Percentiles rank a stretch among this genome's conserved stretches.
Evolutionary conservation across 2,113 vertebrate species (phyloP).

Genomic region (Pangasianodon hypophthalmus): DNA sequence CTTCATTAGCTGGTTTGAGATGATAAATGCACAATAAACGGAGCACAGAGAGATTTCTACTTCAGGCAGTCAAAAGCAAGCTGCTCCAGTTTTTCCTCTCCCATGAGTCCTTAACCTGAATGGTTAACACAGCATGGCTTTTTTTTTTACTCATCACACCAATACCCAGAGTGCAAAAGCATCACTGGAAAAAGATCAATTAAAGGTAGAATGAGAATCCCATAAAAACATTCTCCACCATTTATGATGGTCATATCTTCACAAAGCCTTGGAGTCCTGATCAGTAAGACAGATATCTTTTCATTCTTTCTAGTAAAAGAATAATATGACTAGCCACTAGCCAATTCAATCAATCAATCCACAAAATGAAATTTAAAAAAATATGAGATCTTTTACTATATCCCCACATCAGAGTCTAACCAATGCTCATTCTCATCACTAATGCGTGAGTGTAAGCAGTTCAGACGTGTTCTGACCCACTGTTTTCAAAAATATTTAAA

Average conservation of each 20-base stretch:
- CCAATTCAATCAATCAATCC: neutral
- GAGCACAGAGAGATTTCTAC: neutral
- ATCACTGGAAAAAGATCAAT: neutral
- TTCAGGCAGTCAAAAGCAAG: neutral
- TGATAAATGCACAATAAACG: constrained; percentile 41
- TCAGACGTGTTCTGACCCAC: neutral
- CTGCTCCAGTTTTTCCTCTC: neutral
- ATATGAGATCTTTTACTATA: neutral
- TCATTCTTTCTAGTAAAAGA: neutral
- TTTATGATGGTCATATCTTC: neutral
- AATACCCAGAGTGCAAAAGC: neutral
- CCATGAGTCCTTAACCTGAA: constrained; percentile 2
- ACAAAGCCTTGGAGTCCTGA: neutral
- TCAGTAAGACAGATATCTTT: neutral
- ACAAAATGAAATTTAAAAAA: too few relatives aligned
- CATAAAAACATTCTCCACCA: neutral
- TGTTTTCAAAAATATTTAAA: neutral
- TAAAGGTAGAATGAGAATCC: too few relatives aligned
- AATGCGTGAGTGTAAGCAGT: neutral
- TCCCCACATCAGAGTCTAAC: neutral
- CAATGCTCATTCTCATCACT: neutral
- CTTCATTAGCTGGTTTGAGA: constrained; percentile 48
- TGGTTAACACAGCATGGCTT: neutral
- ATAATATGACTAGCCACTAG: neutral
- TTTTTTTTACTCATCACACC: neutral